Conservation (phyloP, 2,113 vertebrate species). For the Pseudorectes ferrugineus region DNA sequence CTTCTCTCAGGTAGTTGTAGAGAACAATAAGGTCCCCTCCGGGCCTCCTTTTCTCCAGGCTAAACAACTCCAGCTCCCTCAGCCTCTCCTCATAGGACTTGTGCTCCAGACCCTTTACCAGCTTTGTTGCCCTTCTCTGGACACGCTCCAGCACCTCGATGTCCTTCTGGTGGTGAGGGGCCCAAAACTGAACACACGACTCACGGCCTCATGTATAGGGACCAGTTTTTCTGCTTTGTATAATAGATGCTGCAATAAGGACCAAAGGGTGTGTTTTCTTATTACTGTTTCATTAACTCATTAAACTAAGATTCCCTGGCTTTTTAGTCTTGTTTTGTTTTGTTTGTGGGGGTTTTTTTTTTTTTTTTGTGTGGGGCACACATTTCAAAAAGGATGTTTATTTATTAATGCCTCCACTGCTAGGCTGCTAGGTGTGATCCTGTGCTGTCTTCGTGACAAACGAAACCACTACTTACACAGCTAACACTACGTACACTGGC, state of each 20-base stretch:
- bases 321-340: not conserved
- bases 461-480: not conserved
- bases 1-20: not conserved
- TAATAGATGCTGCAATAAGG: not conserved
- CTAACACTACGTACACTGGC: not conserved
- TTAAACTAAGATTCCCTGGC: not conserved
- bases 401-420: not conserved
- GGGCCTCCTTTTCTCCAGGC: not conserved
- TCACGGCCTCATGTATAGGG: rapidly evolving
- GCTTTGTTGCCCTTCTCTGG: not conserved
- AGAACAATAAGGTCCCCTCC: rapidly evolving
- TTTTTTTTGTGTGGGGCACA: rapidly evolving
- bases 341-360: not conserved
- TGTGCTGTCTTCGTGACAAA: not conserved
- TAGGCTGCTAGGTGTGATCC: not conserved
- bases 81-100: rapidly evolving
- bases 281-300: not conserved
- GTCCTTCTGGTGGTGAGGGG: not conserved
- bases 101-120: not conserved
- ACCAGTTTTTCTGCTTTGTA: not conserved
- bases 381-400: not conserved
- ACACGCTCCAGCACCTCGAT: rapidly evolving
- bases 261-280: not conserved
- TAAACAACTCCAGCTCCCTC: not conserved
- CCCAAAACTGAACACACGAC: not conserved